Evolutionary conservation across 2,888 invertebrate species (phyloP), one percentile per base, ranked within the genome.

Genomic region (Sturmia bella): DNA sequence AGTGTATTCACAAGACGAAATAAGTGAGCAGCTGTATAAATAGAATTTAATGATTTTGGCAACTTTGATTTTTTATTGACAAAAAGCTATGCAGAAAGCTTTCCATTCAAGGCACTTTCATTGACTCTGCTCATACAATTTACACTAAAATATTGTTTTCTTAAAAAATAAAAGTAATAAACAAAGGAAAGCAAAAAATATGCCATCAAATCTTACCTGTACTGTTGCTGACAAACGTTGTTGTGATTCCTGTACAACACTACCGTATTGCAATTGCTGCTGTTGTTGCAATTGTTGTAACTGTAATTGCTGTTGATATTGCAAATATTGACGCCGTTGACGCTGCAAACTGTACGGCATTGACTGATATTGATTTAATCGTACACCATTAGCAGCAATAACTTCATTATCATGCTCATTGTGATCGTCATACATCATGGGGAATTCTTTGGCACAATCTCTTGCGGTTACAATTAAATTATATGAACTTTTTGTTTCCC

Each of bases 391-490:
- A 37, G 17, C 41, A 7, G 24, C 54, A 56, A 27, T 48, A 66
- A 85, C 85, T 7, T 73, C 69, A 59, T 75, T 39, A 72, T 66
- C 48, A 24, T 66, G 9, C 41, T 41, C 63, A 24, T 32, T 52
- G 43, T 68, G 48, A 64, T 69, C 75, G 63, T 83, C 81, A 54
- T 81, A 80, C 68, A 83, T 76, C 74, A 79, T 84, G 81, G 84
- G 84, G 81, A 95, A 94, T 83, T 93, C 93, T 85, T 92, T 92
- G 11, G 97, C 97, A 89, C 94, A 94, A 91, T 98, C 98, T 69
- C 93, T 94, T 39, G 98, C 98, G 66, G 95, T 95, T 56, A 99
- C 94, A 48, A 96, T 94, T 86, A 99, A 92, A 89, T 95, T 96
- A 92, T 98, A 98, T 27, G 94, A 92, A 13, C 95, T 93, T 84